These are phyloP conservation scores for Eufriesea mexicana DNA, from an alignment of 1,140 invertebrate genomes.

Conservation along the genomic window DNA sequence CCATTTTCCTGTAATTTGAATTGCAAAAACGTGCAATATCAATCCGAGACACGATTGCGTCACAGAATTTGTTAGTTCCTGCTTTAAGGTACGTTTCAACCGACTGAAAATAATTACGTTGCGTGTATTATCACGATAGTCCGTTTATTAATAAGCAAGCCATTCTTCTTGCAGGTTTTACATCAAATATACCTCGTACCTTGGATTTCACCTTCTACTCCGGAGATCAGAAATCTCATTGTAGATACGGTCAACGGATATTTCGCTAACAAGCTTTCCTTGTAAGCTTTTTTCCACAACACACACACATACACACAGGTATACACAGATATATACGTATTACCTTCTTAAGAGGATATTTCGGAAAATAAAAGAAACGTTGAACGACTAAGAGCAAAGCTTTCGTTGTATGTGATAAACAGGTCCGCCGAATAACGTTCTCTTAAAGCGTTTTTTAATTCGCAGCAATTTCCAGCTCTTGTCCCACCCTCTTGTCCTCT, in stretches of 20 bases:
- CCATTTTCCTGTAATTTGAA: background rate
- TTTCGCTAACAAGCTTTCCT: background rate
- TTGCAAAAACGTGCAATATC: background rate
- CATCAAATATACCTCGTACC: background rate
- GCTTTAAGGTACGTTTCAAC: background rate
- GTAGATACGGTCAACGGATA: background rate
- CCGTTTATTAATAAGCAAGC: background rate
- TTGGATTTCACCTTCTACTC: background rate
- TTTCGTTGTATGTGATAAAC: background rate
- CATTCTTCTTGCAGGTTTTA: background rate
- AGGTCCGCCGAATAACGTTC: background rate
- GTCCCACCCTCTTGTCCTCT: background rate
- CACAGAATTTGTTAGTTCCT: background rate
- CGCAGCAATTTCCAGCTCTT: conserved; percentile 2
- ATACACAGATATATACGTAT: background rate
- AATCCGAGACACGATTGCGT: background rate
- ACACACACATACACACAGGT: background rate
- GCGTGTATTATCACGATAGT: background rate
- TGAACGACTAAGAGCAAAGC: too few relatives aligned
- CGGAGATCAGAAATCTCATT: background rate
- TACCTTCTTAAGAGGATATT: background rate
- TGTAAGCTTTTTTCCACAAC: background rate
- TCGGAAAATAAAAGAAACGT: background rate
- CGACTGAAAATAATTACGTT: background rate
- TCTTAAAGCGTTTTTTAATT: conserved; percentile 1